Evolutionary conservation across 92 coral and sea anemone genomes (phyloP), one percentile per base, ranked within the genome.

Genomic region (Desmophyllum pertusum): DNA sequence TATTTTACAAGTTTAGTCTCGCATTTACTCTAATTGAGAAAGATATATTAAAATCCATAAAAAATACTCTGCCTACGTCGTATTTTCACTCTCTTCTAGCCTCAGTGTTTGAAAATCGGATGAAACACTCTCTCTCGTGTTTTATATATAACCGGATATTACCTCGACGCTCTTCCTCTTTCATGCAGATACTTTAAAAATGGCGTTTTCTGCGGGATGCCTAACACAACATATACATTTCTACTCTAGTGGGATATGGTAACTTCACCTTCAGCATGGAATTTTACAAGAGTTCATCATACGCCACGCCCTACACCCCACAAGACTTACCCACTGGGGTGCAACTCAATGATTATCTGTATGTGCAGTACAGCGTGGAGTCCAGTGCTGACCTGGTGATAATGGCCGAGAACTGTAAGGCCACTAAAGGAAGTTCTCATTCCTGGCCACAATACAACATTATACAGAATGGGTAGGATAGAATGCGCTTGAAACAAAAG

Each of bases 321-420:
- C 13, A 21, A 25, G 80, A 76, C 45, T 81, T 76, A 53, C 30
- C 80, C 80, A 31, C 27, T 52, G 17, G 29, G 10, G 38, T 76
- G 25, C 17, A 45, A 7, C 67, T 53, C 30, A 37, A 76, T 13
- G 68, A 76, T 36, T 31, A 19, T 33, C 8, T 76, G 65, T 53
- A 76, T 50, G 13, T 76, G 67, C 25, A 31, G 68, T 76, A 50
- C 80, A 76, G 80, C 11, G 80, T 76, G 80, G 80, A 45, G 25
- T 73, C 77, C 23, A 25, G 57, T 27, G 77, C 61, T 52, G 72
- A 66, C 55, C 80, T 86, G 6, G 85, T 78, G n/a, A 83, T 86
- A 17, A 76, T 86, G 68, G 85, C 89, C 18, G 80, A 70, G 57
- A 86, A 79, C 80, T 86, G 89, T 35, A 67, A 82, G 23, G 89